These are phyloP conservation scores for Chromoteleia sp. DNA, from an alignment of 2,888 invertebrate species.

Conservation along the genomic window DNA sequence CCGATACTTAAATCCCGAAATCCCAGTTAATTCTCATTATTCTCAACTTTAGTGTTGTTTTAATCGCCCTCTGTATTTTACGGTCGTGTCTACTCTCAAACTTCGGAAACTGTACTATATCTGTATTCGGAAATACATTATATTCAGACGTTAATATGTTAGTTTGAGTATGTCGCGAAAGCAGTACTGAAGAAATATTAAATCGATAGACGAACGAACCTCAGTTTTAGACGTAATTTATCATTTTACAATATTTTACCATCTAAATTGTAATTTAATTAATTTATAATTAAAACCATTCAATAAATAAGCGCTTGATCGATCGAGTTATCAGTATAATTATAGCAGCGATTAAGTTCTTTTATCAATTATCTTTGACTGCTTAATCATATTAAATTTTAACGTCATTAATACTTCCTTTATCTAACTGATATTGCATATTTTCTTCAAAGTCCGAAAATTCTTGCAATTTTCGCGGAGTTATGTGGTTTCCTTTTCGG, in stretches of 20 bases:
- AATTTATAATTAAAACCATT: too few species aligned
- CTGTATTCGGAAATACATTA: conserved; percentile 13
- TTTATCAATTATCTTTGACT: background rate
- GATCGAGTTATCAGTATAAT: too few species aligned
- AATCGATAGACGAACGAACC: too few species aligned
- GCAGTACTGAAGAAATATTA: too few species aligned
- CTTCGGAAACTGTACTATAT: conserved; percentile 29
- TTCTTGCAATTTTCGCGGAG: background rate
- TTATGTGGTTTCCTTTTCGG: conserved; percentile 2
- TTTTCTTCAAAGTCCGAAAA: conserved; percentile 5
- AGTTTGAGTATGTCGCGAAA: conserved; percentile 9
- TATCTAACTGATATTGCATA: conserved; percentile 2
- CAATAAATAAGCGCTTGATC: too few species aligned
- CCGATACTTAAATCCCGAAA: conserved; percentile 29
- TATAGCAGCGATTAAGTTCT: too few species aligned
- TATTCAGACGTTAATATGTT: background rate
- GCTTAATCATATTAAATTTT: background rate
- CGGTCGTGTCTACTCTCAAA: conserved; percentile 1
- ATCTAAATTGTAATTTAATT: too few species aligned
- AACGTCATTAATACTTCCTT: background rate
- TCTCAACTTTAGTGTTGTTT: conserved; percentile 26
- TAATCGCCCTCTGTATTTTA: conserved; percentile 30
- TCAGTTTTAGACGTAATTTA: too few species aligned
- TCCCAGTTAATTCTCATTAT: conserved; percentile 45
- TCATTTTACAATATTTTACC: too few species aligned